phyloP scores from a whole-genome alignment of 1,140 invertebrate species.

The Sesamia nonagrioides region DNA sequence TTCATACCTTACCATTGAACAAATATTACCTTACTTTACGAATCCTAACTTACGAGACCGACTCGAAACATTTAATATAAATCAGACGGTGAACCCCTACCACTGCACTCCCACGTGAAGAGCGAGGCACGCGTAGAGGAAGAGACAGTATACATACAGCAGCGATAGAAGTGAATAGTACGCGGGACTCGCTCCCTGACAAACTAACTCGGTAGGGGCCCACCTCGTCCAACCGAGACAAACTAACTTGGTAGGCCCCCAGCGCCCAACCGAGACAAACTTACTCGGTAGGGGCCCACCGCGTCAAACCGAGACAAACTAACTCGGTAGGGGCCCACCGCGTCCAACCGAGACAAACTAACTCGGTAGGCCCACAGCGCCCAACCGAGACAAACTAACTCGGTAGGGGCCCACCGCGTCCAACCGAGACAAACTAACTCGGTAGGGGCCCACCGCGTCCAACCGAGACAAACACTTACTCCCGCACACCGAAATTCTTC shows the following conservation, averaged over 20 bases:
- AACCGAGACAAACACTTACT: conserved; percentile 63
- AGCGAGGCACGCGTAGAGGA: conserved; percentile 55
- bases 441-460: conserved; percentile 58
- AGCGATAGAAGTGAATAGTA: conserved; percentile 53
- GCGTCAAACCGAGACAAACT: too few relatives aligned
- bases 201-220: conserved; percentile 57
- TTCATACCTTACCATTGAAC: conserved; percentile 80
- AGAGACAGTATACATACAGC: conserved; percentile 57
- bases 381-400: conserved; percentile 55
- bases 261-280: too few relatives aligned
- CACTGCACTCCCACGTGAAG: conserved; percentile 49
- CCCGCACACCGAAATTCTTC: conserved; percentile 79
- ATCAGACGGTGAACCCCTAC: conserved; percentile 62
- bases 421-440: conserved; percentile 55
- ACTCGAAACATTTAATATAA: conserved; percentile 72
- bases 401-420: too few relatives aligned
- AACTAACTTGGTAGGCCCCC: too few relatives aligned
- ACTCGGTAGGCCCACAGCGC: too few relatives aligned
- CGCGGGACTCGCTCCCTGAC: conserved; percentile 54
- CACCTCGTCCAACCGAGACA: too few relatives aligned
- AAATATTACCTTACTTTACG: conserved; percentile 78
- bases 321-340: conserved; percentile 60
- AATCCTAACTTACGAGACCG: conserved; percentile 81
- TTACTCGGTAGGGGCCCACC: too few relatives aligned
- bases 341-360: conserved; percentile 57